Conservation (phyloP, 2,888 invertebrate genomes). For the Blera fallax region DNA sequence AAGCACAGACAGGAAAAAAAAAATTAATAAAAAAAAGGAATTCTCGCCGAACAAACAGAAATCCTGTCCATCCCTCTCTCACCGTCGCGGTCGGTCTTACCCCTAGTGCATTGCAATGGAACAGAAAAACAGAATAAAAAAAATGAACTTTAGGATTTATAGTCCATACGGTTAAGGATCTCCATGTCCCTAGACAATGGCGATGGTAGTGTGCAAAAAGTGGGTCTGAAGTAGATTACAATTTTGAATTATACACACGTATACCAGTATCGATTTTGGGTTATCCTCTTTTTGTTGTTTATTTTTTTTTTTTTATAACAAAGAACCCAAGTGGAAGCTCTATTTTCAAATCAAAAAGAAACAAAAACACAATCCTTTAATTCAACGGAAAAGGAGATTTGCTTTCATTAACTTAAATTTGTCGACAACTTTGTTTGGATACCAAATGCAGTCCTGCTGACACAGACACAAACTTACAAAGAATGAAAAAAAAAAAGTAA, state of each 20-base stretch:
- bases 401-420: slow-evolving; percentile 48
- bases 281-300: not conserved
- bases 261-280: slow-evolving; percentile 16
- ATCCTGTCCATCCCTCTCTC: not conserved
- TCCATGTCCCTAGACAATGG: slow-evolving; percentile 4
- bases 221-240: not conserved
- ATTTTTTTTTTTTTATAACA: not conserved
- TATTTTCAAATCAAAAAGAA: not conserved
- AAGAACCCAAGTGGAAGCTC: not conserved
- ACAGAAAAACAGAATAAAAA: no score
- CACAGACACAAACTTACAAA: not conserved
- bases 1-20: not conserved
- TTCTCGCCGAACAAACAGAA: not conserved
- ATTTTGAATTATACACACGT: slow-evolving; percentile 21
- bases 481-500: not conserved
- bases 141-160: slow-evolving; percentile 28
- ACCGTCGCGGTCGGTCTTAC: not conserved
- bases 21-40: not conserved
- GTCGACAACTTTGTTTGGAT: slow-evolving; percentile 39
- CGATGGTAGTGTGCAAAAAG: not conserved
- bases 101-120: not conserved
- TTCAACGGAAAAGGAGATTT: slow-evolving; percentile 28
- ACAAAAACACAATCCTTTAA: slow-evolving; percentile 37
- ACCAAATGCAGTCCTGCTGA: slow-evolving; percentile 11
- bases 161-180: slow-evolving; percentile 4